These are phyloP conservation scores for Channa argus DNA, from an alignment of 2,113 vertebrate genomes.

Conservation along the genomic window DNA sequence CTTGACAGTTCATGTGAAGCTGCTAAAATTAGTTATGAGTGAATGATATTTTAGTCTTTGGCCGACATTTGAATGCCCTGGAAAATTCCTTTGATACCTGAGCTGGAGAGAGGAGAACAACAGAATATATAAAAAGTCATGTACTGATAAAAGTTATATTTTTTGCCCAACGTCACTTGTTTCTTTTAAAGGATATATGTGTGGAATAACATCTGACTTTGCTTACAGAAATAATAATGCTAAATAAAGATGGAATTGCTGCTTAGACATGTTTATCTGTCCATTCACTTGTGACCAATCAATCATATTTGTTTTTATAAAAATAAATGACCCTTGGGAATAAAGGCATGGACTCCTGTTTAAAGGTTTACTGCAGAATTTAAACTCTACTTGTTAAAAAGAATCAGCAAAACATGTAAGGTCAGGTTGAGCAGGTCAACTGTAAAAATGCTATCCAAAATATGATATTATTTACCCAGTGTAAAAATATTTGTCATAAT, in stretches of 20 bases:
- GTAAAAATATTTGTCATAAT: too few relatives aligned
- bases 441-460: too few relatives aligned
- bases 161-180: too few relatives aligned
- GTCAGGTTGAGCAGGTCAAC: too few relatives aligned
- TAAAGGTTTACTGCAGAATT: too few relatives aligned
- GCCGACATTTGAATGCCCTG: neutral
- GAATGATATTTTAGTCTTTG: conserved; percentile 7
- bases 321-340: neutral
- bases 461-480: too few relatives aligned
- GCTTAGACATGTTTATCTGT: conserved; percentile 11
- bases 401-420: too few relatives aligned
- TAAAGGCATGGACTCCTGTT: too few relatives aligned
- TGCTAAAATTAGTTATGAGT: conserved; percentile 1
- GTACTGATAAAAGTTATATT: neutral
- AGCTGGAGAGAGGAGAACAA: conserved; percentile 20
- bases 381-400: too few relatives aligned
- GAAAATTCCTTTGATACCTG: conserved; percentile 14
- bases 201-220: conserved; percentile 30
- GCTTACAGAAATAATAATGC: neutral
- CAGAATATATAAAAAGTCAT: conserved; percentile 1
- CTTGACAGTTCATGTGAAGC: neutral
- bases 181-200: conserved; percentile 1
- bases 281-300: neutral
- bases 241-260: conserved; percentile 6
- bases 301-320: neutral